Evolutionary conservation across 2,113 vertebrate genomes (phyloP).

Genomic region (Mastomys coucha): DNA sequence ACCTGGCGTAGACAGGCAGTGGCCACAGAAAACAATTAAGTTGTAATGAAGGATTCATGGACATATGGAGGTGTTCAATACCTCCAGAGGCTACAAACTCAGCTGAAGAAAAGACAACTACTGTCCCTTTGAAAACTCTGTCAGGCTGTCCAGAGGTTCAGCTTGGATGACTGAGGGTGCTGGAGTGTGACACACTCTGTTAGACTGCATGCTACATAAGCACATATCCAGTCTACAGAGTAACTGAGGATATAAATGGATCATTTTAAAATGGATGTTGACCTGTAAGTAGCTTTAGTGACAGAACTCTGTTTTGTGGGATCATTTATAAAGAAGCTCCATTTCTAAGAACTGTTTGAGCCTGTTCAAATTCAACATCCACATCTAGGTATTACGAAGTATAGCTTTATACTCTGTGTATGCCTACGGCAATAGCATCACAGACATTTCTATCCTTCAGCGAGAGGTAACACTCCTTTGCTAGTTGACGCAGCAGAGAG

Average conservation of each 20-base stretch:
- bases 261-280: neutral
- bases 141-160: neutral
- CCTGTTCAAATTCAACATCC: neutral
- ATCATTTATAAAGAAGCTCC: neutral
- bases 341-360: neutral
- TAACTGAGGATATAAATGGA: neutral
- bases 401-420: neutral
- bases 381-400: neutral
- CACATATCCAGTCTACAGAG: neutral
- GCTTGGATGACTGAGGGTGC: neutral
- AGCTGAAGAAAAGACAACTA: neutral
- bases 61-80: neutral
- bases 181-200: neutral
- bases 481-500: neutral
- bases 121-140: neutral
- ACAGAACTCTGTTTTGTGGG: neutral
- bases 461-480: neutral
- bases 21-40: neutral
- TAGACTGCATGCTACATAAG: neutral
- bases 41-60: neutral
- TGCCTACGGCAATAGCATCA: neutral
- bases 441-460: constrained; percentile 7
- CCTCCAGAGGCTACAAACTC: neutral
- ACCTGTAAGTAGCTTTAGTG: neutral
- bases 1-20: neutral